Conservation (phyloP, 2,113 vertebrate genomes). For the Calyptommatus sinebrachiatus region DNA sequence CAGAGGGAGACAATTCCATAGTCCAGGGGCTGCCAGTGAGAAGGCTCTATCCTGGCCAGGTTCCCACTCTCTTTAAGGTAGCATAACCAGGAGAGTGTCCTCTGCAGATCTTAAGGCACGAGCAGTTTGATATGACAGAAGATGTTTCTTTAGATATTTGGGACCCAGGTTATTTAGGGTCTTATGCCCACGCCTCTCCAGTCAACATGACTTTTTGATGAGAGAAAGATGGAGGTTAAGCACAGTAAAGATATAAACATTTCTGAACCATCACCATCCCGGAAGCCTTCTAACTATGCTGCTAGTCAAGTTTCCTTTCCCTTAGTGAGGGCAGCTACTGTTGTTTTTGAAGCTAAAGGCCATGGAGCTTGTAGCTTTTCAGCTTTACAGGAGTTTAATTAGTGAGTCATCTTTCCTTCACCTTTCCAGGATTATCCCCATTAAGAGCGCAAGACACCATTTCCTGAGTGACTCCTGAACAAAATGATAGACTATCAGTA, state of each 20-base stretch:
- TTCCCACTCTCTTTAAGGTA: no score
- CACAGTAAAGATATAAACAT: not conserved
- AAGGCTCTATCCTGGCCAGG: no score
- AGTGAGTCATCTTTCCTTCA: slow-evolving; percentile 25
- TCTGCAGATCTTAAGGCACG: no score
- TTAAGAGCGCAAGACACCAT: slow-evolving; percentile 3
- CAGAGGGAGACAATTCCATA: no score
- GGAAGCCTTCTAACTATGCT: no score
- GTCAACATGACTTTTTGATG: not conserved
- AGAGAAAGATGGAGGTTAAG: not conserved
- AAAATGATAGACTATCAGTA: slow-evolving; percentile 54
- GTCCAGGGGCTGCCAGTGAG: no score
- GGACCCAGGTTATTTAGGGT: no score
- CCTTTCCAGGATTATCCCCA: slow-evolving; percentile 17
- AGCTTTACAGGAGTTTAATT: slow-evolving; percentile 16
- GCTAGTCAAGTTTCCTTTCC: not conserved
- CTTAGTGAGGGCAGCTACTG: slow-evolving; percentile 3
- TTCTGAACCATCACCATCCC: not conserved
- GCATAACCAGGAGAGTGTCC: no score
- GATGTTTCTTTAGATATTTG: no score
- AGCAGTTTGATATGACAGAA: no score
- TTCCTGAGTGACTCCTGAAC: slow-evolving; percentile 46
- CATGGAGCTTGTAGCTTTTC: fast-evolving
- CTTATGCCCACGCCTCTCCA: not conserved
- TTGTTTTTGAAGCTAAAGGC: not conserved